Evolutionary conservation across 2,888 invertebrate genomes (phyloP).

Genomic region (Napeogenes inachia): DNA sequence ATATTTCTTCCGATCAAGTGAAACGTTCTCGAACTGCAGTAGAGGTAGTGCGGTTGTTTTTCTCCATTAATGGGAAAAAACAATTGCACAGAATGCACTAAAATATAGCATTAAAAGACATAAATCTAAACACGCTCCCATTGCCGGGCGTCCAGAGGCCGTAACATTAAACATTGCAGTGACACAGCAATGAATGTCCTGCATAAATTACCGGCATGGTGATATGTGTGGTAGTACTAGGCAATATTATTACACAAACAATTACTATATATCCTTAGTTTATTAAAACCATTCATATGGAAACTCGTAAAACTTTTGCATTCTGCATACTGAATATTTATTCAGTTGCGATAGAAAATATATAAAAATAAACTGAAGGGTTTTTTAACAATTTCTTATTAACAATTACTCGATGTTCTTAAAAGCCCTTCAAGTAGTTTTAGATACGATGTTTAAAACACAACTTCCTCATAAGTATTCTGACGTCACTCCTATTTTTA

Average conservation of each 20-base stretch:
- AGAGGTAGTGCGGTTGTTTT: neutral
- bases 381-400: too few species aligned
- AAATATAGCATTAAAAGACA: constrained; percentile 34
- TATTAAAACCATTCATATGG: constrained; percentile 1
- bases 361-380: too few species aligned
- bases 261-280: constrained; percentile 4
- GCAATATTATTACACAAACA: constrained; percentile 16
- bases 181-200: constrained; percentile 42
- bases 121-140: constrained; percentile 37
- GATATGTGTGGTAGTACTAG: constrained; percentile 30
- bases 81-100: constrained; percentile 25
- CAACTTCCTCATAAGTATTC: too few species aligned
- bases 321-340: neutral
- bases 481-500: too few species aligned
- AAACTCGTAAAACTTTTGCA: neutral
- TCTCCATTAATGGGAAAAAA: constrained; percentile 17
- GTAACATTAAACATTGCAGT: constrained; percentile 37
- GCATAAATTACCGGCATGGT: constrained; percentile 38
- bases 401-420: too few species aligned
- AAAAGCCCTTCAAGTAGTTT: too few species aligned
- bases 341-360: too few species aligned
- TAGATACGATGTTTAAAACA: too few species aligned
- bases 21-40: neutral
- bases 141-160: constrained; percentile 33
- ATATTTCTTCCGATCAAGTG: too few species aligned